phyloP scores from a whole-genome alignment of 2,797 vertebrate species.

The Prionace glauca region DNA sequence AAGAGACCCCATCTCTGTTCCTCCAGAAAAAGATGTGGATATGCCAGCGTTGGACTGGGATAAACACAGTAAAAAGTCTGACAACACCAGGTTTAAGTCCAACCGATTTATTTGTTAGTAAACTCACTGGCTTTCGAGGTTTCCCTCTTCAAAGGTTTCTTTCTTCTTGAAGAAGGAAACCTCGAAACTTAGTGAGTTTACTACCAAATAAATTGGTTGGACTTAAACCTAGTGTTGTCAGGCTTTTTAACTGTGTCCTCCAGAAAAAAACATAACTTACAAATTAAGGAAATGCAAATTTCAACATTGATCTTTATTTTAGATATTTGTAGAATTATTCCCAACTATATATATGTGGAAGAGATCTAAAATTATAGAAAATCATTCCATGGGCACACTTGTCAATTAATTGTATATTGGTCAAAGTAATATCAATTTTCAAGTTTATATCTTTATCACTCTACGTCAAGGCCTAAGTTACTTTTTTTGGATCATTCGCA shows the following conservation, averaged over 20 bases:
- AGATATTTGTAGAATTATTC: background rate
- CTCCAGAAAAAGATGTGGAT: background rate
- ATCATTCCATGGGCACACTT: background rate
- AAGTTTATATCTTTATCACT: background rate
- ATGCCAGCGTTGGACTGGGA: too few relatives aligned
- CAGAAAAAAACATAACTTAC: background rate
- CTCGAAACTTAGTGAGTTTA: too few relatives aligned
- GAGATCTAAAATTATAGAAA: background rate
- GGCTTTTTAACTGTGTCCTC: too few relatives aligned
- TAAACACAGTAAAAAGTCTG: too few relatives aligned
- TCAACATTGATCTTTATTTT: background rate
- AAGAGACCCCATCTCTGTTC: background rate
- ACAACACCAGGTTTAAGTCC: too few relatives aligned
- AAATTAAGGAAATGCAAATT: background rate
- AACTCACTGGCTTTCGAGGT: too few relatives aligned
- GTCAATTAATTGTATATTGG: background rate
- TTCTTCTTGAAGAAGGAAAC: too few relatives aligned
- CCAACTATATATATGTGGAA: background rate
- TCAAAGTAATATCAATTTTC: background rate
- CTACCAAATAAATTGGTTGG: too few relatives aligned
- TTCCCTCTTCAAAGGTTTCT: too few relatives aligned
- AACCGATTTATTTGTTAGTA: too few relatives aligned
- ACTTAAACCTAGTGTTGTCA: too few relatives aligned
- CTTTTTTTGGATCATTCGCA: background rate
- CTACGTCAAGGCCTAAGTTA: background rate